Base-by-base conservation (phyloP, 2,797 vertebrate genomes). In the Sebastes miniatus region DNA sequence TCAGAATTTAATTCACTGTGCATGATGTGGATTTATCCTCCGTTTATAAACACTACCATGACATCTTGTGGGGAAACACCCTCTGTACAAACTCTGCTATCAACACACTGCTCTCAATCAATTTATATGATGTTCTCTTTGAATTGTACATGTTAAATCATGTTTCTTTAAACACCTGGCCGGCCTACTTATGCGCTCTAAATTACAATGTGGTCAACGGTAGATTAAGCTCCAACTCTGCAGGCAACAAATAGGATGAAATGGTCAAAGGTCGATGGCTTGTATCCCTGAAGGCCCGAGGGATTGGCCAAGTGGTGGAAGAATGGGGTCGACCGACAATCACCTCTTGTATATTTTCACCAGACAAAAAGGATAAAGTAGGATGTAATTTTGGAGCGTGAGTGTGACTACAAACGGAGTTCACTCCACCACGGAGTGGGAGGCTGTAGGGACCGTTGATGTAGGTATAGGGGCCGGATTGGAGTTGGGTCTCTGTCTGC, bases 11-110 rank as follows among this genome's bases (percentile, higher is more conserved):
- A 59, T 20, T 59, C 20, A 31, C 25, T 50, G 27, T 31, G 14
- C 2, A 3, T 52, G 22, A 27, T n/a, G 11, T 62, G 9, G 68
- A 47, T 47, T 20, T 27, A 36, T 25, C 6, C 27, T 64, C 18
- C 65, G 12, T 31, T 57, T 47, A 32, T 7, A 25, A 69, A 50
- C 50, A 31, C 73, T 20, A 71, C 18, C 6, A 54, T 76, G 87
- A 85, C 89, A 86, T 74, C 89, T 91, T 71, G 82, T 88, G 89
- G 83, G 5, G 39, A 72, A 76, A 58, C 1, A 0, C 0, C 14
- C 0, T 52, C 47, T 36, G 47, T 62, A 36, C 70, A 73, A 9
- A n/a, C 18, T 57, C 63, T 54, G 8, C 11, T 22, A 2, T 0
- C 31, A 20, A n/a, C 22, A 27, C 11, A 5, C 27, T 9, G 12